Base-by-base conservation (phyloP, 2,797 vertebrate genomes). In the Peromyscus eremicus region DNA sequence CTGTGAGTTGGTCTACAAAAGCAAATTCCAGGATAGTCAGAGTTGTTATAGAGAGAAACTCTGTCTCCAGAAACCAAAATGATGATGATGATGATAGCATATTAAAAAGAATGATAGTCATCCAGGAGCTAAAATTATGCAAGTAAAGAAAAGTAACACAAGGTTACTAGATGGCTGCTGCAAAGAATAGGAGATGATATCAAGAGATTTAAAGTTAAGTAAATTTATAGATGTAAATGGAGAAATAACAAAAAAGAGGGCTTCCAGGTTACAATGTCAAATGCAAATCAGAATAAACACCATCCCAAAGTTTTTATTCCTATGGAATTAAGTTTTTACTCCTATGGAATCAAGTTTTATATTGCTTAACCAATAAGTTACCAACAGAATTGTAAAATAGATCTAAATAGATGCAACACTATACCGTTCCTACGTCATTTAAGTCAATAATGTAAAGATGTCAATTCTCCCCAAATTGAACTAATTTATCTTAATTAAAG, bases 271-370 rank as follows among this genome's bases (percentile, higher is more conserved):
- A 57, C 37, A 92, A 92, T 4, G 60, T 32, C 49, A 81, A 89
- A 76, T 57, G 25, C 14, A 85, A 92, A 95, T 43, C 60, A 92
- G n/a, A 94, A 93, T 81, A 93, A 68, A 32, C 14, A n/a, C 17
- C 2, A 55, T 6, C 8, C 2, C 6, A 7, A 21, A 84, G 46
- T 40, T 94, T 93, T 62, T 89, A 88, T 62, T 92, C 5, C 43
- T 43, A 43, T 43, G 43, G 43, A 4, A 43, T 43, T 43, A 43
- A 43, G 43, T 43, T 43, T 43, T 46, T 46, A 46, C 4, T 46
- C 9, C 64, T 37, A 79, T 55, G 40, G 3, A 52, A 89, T 43
- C 86, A 85, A 92, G 37, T 86, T 94, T 92, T 83, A 43, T 71
- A 90, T n/a, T 87, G 17, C 7, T 82, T 62, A 85, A 90, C 92